These are phyloP conservation scores for Drosophila recens DNA, from an alignment of 2,888 invertebrate genomes.

Conservation along the genomic window DNA sequence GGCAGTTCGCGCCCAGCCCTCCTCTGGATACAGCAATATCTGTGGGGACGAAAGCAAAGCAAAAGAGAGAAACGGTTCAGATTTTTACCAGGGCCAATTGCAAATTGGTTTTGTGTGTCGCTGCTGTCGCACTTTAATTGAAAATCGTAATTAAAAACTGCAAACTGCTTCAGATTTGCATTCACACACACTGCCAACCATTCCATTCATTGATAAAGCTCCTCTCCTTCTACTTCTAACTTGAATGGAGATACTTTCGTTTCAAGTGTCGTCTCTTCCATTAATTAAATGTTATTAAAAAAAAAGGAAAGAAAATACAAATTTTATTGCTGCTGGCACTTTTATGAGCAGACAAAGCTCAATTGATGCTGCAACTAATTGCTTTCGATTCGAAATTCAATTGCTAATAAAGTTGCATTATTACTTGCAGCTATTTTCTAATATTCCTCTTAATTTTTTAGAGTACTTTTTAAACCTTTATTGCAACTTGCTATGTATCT, in stretches of 20 bases:
- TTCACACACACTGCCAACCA: slow-evolving; percentile 10
- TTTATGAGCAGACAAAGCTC: slow-evolving; percentile 6
- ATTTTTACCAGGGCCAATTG: slow-evolving; percentile 60
- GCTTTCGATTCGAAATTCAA: slow-evolving; percentile 1
- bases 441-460: background rate
- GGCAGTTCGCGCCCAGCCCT: slow-evolving; percentile 95
- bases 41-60: slow-evolving; percentile 80
- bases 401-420: background rate
- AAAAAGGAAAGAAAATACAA: background rate
- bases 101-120: slow-evolving; percentile 76
- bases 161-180: slow-evolving; percentile 59
- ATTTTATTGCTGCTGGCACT: background rate
- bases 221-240: background rate
- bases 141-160: slow-evolving; percentile 82
- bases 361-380: slow-evolving; percentile 12
- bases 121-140: slow-evolving; percentile 73
- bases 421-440: background rate
- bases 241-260: slow-evolving; percentile 5
- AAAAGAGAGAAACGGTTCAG: slow-evolving; percentile 29
- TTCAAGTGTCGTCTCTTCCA: slow-evolving; percentile 13
- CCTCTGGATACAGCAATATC: slow-evolving; percentile 94
- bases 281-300: slow-evolving; percentile 37
- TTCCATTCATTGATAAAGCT: slow-evolving; percentile 15
- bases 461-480: background rate
- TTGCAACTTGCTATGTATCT: background rate